These are phyloP conservation scores for Stenopsyche tienmushanensis DNA, from an alignment of 1,140 invertebrate species.

Conservation along the genomic window DNA sequence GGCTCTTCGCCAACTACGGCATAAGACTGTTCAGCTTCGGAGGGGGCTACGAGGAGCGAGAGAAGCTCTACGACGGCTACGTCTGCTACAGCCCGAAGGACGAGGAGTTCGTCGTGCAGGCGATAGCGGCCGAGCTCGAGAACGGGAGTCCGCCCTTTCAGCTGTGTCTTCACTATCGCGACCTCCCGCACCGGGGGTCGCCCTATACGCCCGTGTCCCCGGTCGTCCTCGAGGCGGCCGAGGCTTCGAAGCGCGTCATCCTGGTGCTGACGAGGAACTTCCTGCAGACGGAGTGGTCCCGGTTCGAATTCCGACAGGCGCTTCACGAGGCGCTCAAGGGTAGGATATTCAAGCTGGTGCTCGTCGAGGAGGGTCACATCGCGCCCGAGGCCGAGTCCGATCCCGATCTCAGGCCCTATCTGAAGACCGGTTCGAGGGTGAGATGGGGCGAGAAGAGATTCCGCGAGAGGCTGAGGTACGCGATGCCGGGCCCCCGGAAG, in stretches of 20 bases:
- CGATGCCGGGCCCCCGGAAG: slow-evolving; percentile 68
- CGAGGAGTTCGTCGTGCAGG: slow-evolving; percentile 84
- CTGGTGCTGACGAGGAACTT: slow-evolving; percentile 81
- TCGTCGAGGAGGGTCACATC: slow-evolving; percentile 80
- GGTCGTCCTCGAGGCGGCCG: slow-evolving; percentile 81
- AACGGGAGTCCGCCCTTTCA: slow-evolving; percentile 71
- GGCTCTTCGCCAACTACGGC: slow-evolving; percentile 85
- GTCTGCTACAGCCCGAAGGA: slow-evolving; percentile 92
- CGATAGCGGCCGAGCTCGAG: slow-evolving; percentile 81
- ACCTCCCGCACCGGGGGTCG: slow-evolving; percentile 69
- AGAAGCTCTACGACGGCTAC: slow-evolving; percentile 90
- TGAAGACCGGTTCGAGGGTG: slow-evolving; percentile 81
- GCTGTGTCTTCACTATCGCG: slow-evolving; percentile 84
- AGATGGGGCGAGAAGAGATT: slow-evolving; percentile 87
- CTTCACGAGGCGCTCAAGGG: slow-evolving; percentile 84
- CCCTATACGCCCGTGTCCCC: slow-evolving; percentile 73
- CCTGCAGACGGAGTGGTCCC: slow-evolving; percentile 82
- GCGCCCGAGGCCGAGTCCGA: slow-evolving; percentile 79
- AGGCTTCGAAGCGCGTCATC: slow-evolving; percentile 78
- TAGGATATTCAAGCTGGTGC: slow-evolving; percentile 78
- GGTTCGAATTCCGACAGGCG: slow-evolving; percentile 80
- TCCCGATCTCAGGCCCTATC: slow-evolving; percentile 81
- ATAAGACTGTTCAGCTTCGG: slow-evolving; percentile 71
- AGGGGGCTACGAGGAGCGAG: slow-evolving; percentile 67
- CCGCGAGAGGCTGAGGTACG: slow-evolving; percentile 88